These are phyloP conservation scores for Dreissena rostriformis DNA, from an alignment of 1,140 invertebrate genomes.

Conservation along the genomic window DNA sequence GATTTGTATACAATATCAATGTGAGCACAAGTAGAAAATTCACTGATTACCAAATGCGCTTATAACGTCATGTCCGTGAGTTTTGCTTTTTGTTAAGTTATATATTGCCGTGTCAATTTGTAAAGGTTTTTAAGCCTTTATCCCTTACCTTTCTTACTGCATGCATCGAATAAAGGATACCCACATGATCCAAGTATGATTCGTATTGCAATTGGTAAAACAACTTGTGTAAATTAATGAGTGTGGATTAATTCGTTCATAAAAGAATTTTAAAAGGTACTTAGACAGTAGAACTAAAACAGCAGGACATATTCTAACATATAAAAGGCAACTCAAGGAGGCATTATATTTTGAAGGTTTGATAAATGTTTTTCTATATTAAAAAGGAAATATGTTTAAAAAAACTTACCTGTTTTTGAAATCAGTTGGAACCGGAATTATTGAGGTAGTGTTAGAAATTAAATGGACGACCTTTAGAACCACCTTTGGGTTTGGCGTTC, in stretches of 20 bases:
- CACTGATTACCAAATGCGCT: not conserved
- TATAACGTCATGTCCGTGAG: not conserved
- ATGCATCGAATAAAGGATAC: not conserved
- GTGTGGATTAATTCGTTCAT: no score
- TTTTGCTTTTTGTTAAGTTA: no score
- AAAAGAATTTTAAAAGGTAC: no score
- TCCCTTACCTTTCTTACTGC: not conserved
- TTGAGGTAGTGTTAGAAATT: constrained; percentile 29
- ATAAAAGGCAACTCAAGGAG: no score
- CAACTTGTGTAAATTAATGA: constrained; percentile 11
- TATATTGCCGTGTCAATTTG: not conserved
- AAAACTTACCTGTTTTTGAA: constrained; percentile 61
- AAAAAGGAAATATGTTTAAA: no score
- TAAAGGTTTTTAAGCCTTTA: not conserved
- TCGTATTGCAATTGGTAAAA: not conserved
- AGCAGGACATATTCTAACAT: no score
- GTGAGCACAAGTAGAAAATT: no score
- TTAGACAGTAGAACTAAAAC: no score
- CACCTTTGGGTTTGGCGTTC: constrained; percentile 62
- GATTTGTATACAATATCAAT: not conserved
- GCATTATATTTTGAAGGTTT: no score
- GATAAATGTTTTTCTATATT: no score
- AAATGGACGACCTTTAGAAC: constrained; percentile 58
- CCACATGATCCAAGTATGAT: not conserved
- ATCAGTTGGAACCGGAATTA: constrained; percentile 43